Evolutionary conservation across 2,888 invertebrate genomes (phyloP), one percentile per base, ranked within the genome.

Genomic region (Koerneria pararmatus): DNA sequence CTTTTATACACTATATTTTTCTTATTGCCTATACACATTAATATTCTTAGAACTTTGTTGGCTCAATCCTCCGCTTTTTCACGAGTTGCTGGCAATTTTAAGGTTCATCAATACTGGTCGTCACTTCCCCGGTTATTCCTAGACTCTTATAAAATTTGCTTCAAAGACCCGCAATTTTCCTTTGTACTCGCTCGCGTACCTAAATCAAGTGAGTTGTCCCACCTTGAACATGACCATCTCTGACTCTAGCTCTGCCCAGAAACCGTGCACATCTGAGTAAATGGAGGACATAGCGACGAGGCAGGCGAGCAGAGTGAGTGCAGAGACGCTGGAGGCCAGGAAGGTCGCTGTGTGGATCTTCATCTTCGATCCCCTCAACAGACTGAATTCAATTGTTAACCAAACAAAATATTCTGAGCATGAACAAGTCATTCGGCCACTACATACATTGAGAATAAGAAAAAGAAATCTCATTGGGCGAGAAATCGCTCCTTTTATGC

Each of bases 281-380:
- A 82, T 82, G 67, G 72, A 74, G 49, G 71, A 69, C 73, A 82
- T 75, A 41, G 77, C 74, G 59, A 78, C 56, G 31, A 82, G 74
- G 65, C 79, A 80, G 15, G 70, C 74, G 61, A 80, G 65, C 62
- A 82, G 68, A 2, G 82, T 77, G 54, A 78, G 66, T 34, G 78
- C 80, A 41, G 78, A 78, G 66, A 80, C 63, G 57, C 79, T 67
- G 29, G 82, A 78, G 35, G 82, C 82, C 67, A 82, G 69, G 67
- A 76, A 78, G 24, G 80, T 78, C 66, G 78, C 79, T 41, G 80
- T 74, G 68, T 77, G 73, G 19, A 82, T 78, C 69, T 82, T 79
- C 82, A 82, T 82, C 63, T 46, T 51, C 11, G 11, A 15, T 41
- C 46, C 11, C 46, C 11, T 41, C 46, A 11, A 41, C 11, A 19